Percentiles rank a stretch among this genome's conserved stretches.
Evolutionary conservation across 2,113 vertebrate genomes (phyloP).

Genomic region (Odocoileus hemionus): DNA sequence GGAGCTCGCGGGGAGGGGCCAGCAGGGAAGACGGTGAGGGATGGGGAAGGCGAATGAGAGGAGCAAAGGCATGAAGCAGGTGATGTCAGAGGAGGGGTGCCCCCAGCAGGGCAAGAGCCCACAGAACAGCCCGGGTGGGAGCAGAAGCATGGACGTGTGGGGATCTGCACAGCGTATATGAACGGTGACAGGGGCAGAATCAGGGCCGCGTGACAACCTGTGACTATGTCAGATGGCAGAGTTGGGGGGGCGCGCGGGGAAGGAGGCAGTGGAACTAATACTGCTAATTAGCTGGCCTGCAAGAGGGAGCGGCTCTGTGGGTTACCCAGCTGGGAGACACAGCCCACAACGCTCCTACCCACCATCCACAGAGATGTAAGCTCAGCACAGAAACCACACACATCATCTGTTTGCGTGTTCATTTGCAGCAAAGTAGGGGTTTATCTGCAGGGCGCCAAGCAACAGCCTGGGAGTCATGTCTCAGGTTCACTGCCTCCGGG

Average conservation of each 20-base stretch:
- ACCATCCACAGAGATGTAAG: not conserved
- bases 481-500: rapidly evolving
- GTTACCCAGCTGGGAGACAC: not conserved
- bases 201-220: rapidly evolving
- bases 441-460: not conserved
- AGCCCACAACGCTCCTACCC: not conserved
- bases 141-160: no score
- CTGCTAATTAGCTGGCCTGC: not conserved
- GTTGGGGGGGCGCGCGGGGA: not conserved
- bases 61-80: not conserved
- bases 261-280: not conserved
- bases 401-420: not conserved
- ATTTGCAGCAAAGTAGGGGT: not conserved
- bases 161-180: rapidly evolving
- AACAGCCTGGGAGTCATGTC: not conserved
- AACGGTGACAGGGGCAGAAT: no score
- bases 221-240: no score
- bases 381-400: not conserved
- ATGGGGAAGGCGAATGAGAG: not conserved
- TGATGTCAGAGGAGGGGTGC: not conserved
- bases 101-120: no score
- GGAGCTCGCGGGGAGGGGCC: not conserved
- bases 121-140: not conserved
- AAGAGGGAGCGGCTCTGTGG: not conserved
- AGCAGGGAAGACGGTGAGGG: not conserved